Percentiles rank a stretch among this genome's conserved stretches.
phyloP scores from a whole-genome alignment of 2,113 vertebrate genomes.

The Lophius piscatorius region DNA sequence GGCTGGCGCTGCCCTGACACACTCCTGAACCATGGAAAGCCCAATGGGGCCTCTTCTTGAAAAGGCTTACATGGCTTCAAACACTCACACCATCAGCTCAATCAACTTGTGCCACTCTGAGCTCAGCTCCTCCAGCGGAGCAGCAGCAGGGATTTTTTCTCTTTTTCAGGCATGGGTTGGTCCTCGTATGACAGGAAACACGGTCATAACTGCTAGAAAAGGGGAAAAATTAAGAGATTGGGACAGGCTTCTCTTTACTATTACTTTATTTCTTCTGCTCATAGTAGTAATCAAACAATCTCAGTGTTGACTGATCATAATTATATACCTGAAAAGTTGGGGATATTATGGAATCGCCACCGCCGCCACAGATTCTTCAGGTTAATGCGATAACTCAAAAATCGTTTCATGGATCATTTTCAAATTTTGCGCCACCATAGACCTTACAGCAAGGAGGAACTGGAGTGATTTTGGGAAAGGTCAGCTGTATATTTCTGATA shows the following conservation, averaged over 20 bases:
- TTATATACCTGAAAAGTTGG: no score
- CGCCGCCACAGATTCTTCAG: no score
- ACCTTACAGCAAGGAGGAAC: no score
- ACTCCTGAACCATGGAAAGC: constrained; percentile 46
- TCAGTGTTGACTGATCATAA: no score
- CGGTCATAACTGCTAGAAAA: constrained; percentile 34
- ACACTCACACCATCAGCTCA: constrained; percentile 56
- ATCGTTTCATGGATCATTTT: no score
- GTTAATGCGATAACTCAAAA: no score
- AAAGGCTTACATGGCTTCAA: constrained; percentile 41
- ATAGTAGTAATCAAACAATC: no score
- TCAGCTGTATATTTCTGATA: no score
- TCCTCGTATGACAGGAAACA: constrained; percentile 52
- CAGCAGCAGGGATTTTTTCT: constrained; percentile 39
- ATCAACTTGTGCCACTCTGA: constrained; percentile 59
- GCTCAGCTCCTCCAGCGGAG: constrained; percentile 14
- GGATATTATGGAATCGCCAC: no score
- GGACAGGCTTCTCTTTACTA: constrained; percentile 1
- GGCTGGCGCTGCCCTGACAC: constrained; percentile 23
- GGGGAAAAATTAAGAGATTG: background rate
- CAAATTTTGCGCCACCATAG: no score
- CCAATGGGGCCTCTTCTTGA: constrained; percentile 41
- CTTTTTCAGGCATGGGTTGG: constrained; percentile 12
- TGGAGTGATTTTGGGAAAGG: no score
- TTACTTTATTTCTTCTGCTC: constrained; percentile 6